Base-by-base conservation (phyloP, 2,113 vertebrate genomes). In the Lathamus discolor region DNA sequence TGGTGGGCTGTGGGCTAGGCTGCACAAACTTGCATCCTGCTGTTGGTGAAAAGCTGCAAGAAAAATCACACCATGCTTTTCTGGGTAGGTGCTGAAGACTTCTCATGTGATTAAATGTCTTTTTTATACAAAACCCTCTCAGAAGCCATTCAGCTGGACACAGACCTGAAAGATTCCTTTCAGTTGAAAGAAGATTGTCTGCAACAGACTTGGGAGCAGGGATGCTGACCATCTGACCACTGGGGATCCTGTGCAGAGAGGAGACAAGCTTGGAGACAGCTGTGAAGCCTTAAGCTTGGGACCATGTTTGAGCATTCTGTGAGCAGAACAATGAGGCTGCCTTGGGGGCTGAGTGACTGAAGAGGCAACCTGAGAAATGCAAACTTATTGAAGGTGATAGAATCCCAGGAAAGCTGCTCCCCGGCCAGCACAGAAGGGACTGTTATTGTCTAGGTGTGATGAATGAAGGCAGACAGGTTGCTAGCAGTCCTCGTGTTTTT, bases 401-500 rank as follows among this genome's bases (percentile, higher is more conserved):
- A 86, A 90, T 27, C 29, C 33, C 52, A 82, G 59, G 52, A 72
- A 63, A 83, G 75, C 63, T 86, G 63, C 59, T 63, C n/a, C 25
- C 16, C 51, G 5, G 3, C 7, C 4, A 6, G 46, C 49, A 76
- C 27, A 64, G 85, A 46, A 76, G 35, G 54, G 41, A 24, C 33
- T 2, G 9, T 59, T 68, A 23, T 3, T 2, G 1, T 52, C 63
- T n/a, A n/a, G 44, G 44, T 16, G 8, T 24, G 31, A 57, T 0
- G 1, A 44, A 11, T 31, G 72, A 43, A 62, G n/a, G 35, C 59
- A 73, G 41, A 29, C 68, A 51, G 52, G 59, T 48, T 10, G 2
- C 39, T 33, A 27, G 41, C 25, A 11, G 9, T 22, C 69, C 54
- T 39, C 1, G 1, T 23, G 33, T 35, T 49, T 76, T 70, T 88